Conservation (phyloP, 2,888 invertebrate species). For the Megastigmus dorsalis region DNA sequence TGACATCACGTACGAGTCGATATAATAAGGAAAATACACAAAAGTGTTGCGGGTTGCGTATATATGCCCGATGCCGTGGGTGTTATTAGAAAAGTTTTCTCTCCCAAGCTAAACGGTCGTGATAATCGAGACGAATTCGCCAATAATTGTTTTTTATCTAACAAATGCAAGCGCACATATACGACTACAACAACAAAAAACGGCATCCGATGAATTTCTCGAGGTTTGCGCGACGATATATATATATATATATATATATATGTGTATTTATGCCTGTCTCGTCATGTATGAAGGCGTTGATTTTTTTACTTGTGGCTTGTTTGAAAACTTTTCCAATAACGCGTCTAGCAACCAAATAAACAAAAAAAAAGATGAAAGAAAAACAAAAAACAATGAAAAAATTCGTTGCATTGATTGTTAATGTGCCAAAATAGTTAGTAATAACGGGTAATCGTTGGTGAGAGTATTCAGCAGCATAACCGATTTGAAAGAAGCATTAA, state of each 20-base stretch:
- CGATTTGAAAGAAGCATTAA: slow-evolving; percentile 1
- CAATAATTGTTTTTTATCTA: slow-evolving; percentile 33
- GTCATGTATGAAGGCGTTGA: slow-evolving; percentile 4
- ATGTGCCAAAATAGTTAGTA: slow-evolving; percentile 54
- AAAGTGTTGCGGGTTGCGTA: slow-evolving; percentile 1
- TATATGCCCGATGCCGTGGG: background rate
- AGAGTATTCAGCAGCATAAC: slow-evolving; percentile 29
- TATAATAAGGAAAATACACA: slow-evolving; percentile 20
- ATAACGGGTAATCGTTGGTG: slow-evolving; percentile 18
- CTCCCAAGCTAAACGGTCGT: slow-evolving; percentile 8
- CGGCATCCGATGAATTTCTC: slow-evolving; percentile 1
- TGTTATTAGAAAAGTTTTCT: slow-evolving; percentile 47
- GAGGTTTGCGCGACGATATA: slow-evolving; percentile 14
- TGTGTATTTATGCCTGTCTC: background rate
- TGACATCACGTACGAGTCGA: slow-evolving; percentile 33
- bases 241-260: no score
- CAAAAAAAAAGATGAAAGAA: background rate
- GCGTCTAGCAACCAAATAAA: background rate
- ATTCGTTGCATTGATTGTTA: slow-evolving; percentile 49
- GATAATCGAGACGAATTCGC: background rate
- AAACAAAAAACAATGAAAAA: slow-evolving; percentile 17
- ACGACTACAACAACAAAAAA: slow-evolving; percentile 31
- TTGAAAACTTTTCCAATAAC: slow-evolving; percentile 47
- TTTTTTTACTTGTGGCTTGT: slow-evolving; percentile 39
- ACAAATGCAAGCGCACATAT: slow-evolving; percentile 47